These are phyloP conservation scores for Drosophila meridionalis DNA, from an alignment of 2,888 invertebrate species.

Conservation along the genomic window DNA sequence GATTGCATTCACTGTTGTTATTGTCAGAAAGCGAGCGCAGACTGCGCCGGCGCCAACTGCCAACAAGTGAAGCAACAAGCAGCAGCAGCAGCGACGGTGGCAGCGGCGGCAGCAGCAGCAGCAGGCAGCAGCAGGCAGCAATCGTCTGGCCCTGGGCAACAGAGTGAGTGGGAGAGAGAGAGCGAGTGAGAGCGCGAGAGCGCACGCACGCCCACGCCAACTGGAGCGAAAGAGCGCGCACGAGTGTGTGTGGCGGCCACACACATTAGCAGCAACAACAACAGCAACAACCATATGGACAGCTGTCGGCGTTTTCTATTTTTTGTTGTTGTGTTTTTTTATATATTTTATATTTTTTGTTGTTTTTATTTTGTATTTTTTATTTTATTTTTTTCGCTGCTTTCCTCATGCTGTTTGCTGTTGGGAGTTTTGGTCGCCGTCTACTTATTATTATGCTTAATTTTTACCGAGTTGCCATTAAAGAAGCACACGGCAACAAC, in stretches of 20 bases:
- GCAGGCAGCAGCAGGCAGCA: constrained; percentile 21
- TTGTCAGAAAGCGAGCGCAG: constrained; percentile 26
- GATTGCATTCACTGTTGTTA: constrained; percentile 67
- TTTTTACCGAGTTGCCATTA: constrained; percentile 64
- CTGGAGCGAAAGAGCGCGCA: constrained; percentile 39
- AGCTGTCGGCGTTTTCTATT: constrained; percentile 57
- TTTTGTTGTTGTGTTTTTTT: neutral
- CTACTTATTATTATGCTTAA: constrained; percentile 77
- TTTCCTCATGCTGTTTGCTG: constrained; percentile 47
- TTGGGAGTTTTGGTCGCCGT: constrained; percentile 66
- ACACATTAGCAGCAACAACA: constrained; percentile 53
- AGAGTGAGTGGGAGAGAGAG: constrained; percentile 24
- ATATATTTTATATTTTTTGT: constrained; percentile 12
- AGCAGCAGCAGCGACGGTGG: constrained; percentile 29
- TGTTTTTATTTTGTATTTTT: constrained; percentile 9
- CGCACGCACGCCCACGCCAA: constrained; percentile 27
- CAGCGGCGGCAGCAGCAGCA: constrained; percentile 39
- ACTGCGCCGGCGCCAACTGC: constrained; percentile 62
- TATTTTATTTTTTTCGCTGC: constrained; percentile 3
- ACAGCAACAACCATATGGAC: constrained; percentile 56
- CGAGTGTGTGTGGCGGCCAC: constrained; percentile 52
- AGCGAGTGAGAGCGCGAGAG: constrained; percentile 36
- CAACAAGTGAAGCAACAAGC: constrained; percentile 79
- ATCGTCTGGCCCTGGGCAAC: constrained; percentile 47
- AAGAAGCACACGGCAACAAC: constrained; percentile 54